phyloP scores from a whole-genome alignment of 2,113 vertebrate species.

The Scomber japonicus region DNA sequence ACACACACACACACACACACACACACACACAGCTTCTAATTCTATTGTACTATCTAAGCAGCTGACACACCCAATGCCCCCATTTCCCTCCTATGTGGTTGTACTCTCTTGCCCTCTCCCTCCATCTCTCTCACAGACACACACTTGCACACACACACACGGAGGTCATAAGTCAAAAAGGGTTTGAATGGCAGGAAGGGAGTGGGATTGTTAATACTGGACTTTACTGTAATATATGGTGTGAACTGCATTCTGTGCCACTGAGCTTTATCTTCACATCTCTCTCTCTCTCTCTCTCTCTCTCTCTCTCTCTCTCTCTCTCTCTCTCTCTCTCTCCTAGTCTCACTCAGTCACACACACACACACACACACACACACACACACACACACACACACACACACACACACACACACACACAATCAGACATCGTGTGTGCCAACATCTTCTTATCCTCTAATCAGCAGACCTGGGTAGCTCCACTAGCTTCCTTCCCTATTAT shows the following conservation, averaged over 20 bases:
- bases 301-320: not conserved
- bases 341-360: not conserved
- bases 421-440: conserved; percentile 36
- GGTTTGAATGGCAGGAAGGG: conserved; percentile 78
- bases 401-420: conserved; percentile 5
- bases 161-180: conserved; percentile 64
- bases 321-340: not conserved
- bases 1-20: conserved; percentile 14
- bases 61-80: conserved; percentile 39
- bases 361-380: no score
- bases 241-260: conserved; percentile 64
- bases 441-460: conserved; percentile 66
- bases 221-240: conserved; percentile 71
- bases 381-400: no score
- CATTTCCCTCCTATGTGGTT: conserved; percentile 28
- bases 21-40: not conserved
- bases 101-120: not conserved
- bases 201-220: conserved; percentile 65
- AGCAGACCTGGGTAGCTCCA: conserved; percentile 57
- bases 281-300: not conserved
- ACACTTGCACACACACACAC: conserved; percentile 24
- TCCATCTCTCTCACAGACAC: not conserved
- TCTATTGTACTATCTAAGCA: conserved; percentile 51
- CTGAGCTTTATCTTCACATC: conserved; percentile 38
- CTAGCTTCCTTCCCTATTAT: conserved; percentile 63